Conservation (phyloP, 2,797 vertebrate genomes). For the Alosa sapidissima region DNA sequence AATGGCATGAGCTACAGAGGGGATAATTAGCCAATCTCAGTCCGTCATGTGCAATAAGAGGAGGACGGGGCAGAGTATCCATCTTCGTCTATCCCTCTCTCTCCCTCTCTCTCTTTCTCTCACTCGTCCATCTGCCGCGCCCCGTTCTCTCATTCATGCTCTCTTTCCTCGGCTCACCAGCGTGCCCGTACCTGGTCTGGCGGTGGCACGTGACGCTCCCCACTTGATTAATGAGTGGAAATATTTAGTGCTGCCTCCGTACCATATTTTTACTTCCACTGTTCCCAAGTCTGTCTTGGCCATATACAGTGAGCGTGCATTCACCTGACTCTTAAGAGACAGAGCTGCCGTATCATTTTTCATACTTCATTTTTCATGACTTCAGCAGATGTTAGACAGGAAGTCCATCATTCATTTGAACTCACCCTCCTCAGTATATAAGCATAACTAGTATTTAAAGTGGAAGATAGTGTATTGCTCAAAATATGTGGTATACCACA, state of each 20-base stretch:
- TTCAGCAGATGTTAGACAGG: neutral
- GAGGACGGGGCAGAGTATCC: constrained; percentile 76
- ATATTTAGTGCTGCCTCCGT: neutral
- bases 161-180: constrained; percentile 15
- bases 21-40: constrained; percentile 89
- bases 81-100: constrained; percentile 76
- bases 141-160: constrained; percentile 35
- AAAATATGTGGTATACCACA: neutral
- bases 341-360: neutral
- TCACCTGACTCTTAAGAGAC: neutral
- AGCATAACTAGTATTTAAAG: too few relatives aligned
- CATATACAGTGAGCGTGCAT: neutral
- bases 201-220: neutral
- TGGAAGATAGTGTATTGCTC: too few relatives aligned
- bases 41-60: constrained; percentile 78
- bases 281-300: neutral
- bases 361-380: neutral
- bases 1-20: constrained; percentile 75
- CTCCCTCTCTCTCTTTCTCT: neutral
- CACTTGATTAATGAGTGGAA: neutral
- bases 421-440: neutral
- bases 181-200: neutral
- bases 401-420: neutral
- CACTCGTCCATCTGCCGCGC: constrained; percentile 2
- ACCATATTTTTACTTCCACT: neutral